These are phyloP conservation scores for Anastrepha obliqua DNA, from an alignment of 1,140 invertebrate genomes.

Conservation along the genomic window DNA sequence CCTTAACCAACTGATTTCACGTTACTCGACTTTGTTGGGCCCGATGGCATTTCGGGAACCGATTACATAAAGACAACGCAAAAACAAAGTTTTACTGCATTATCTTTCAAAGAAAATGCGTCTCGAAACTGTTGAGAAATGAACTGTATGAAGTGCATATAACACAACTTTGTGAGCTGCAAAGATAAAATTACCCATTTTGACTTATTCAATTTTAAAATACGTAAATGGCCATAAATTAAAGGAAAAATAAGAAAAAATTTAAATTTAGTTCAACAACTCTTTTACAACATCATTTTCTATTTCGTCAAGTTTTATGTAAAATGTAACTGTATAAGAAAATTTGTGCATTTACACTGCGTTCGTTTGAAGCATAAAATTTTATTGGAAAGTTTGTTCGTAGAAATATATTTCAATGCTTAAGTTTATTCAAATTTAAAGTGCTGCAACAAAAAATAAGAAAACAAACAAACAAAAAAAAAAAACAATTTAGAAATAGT, in stretches of 20 bases:
- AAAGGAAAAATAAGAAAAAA: neutral
- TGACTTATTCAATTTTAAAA: too few relatives aligned
- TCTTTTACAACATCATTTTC: neutral
- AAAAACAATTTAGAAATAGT: slow-evolving; percentile 33
- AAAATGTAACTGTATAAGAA: slow-evolving; percentile 4
- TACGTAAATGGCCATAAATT: neutral
- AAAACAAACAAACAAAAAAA: neutral
- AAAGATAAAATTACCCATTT: too few relatives aligned
- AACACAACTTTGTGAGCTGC: too few relatives aligned
- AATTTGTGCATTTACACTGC: neutral
- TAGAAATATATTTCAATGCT: neutral
- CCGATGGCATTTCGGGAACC: neutral
- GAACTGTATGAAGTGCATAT: too few relatives aligned
- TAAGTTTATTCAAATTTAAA: neutral
- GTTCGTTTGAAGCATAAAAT: neutral
- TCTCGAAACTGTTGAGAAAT: too few relatives aligned
- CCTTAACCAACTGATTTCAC: too few relatives aligned
- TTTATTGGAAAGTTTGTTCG: neutral
- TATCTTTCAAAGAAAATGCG: too few relatives aligned
- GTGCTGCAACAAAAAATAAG: slow-evolving; percentile 20
- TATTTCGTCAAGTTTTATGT: neutral
- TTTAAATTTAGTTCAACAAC: neutral
- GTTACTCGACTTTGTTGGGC: too few relatives aligned
- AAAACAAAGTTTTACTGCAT: neutral
- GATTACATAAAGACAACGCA: neutral